Evolutionary conservation across 2,888 invertebrate species (phyloP), one percentile per base, ranked within the genome.

Genomic region (Hirtodrosophila histrioides): DNA sequence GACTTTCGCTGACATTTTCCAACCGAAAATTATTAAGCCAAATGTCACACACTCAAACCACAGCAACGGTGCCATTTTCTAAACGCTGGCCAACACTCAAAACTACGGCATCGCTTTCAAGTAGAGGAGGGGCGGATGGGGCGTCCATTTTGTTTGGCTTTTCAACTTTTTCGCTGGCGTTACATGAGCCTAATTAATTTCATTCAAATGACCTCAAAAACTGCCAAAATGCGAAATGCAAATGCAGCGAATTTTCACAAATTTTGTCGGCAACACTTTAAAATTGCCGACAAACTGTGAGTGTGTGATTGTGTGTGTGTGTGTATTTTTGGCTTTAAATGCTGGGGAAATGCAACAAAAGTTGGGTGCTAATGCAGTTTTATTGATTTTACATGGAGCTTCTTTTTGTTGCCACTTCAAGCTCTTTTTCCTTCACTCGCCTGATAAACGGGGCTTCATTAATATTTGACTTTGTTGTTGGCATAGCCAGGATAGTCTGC

Each of bases 111-210:
- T 12, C 27, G 24, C 29, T 11, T 33, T 39, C 10, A 31, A 31
- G 3, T 45, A 11, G 44, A 5, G n/a, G n/a, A 6, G 17, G 11
- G 7, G 9, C 10, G 0, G 27, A 17, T n/a, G 39, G 24, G 31
- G 35, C 43, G 50, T 36, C 36, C 44, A 69, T 62, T 58, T 64
- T 56, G 48, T 78, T 64, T 56, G 67, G 66, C 67, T 68, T 69
- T 83, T 75, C 66, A 69, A 68, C 80, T 61, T 68, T 64, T 66
- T 63, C 64, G 64, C 75, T 75, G 76, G 84, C 84, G 39, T 86
- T 81, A 81, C 84, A 84, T 74, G 77, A 75, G 57, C 82, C 89
- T 89, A 89, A 89, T 89, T 89, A 89, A 89, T 89, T 89, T 89
- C 79, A 88, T 89, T 87, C 55, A 79, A 73, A 70, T 79, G 79